Evolutionary conservation across 2,113 vertebrate species (phyloP).

Genomic region (Isurus oxyrinchus): DNA sequence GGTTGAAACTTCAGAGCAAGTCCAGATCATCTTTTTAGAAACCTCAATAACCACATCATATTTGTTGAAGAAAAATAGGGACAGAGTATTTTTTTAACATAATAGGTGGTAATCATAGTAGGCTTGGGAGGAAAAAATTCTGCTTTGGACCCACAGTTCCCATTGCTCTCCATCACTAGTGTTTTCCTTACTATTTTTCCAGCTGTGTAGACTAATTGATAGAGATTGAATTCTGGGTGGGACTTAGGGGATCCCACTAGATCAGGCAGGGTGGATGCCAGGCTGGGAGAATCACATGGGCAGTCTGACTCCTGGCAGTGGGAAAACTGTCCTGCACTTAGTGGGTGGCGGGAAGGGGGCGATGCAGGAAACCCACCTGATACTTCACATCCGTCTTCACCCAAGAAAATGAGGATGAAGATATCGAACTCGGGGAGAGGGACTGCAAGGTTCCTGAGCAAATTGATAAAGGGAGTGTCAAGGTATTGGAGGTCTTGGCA

Average conservation of each 20-base stretch:
- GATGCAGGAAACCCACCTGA: background rate
- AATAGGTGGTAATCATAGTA: background rate
- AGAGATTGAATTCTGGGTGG: background rate
- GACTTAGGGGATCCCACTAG: background rate
- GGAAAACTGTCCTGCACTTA: too few relatives aligned
- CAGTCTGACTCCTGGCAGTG: background rate
- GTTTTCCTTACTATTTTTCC: background rate
- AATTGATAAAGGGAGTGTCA: too few relatives aligned
- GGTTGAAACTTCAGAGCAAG: background rate
- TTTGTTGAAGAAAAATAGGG: background rate
- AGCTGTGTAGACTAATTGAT: background rate
- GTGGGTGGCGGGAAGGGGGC: background rate
- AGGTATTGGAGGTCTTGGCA: too few relatives aligned
- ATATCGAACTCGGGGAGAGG: too few relatives aligned
- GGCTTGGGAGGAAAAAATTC: background rate
- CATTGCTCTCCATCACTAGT: background rate
- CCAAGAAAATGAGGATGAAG: too few relatives aligned
- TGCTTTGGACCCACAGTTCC: background rate
- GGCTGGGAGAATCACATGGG: background rate
- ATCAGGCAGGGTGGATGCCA: background rate
- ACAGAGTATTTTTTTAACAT: background rate
- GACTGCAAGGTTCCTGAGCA: too few relatives aligned
- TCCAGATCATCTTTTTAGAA: background rate
- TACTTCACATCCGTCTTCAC: too few relatives aligned
- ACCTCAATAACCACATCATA: background rate